These are phyloP conservation scores for Rhadinocentrus ornatus DNA, from an alignment of 2,797 vertebrate genomes.

Conservation along the genomic window DNA sequence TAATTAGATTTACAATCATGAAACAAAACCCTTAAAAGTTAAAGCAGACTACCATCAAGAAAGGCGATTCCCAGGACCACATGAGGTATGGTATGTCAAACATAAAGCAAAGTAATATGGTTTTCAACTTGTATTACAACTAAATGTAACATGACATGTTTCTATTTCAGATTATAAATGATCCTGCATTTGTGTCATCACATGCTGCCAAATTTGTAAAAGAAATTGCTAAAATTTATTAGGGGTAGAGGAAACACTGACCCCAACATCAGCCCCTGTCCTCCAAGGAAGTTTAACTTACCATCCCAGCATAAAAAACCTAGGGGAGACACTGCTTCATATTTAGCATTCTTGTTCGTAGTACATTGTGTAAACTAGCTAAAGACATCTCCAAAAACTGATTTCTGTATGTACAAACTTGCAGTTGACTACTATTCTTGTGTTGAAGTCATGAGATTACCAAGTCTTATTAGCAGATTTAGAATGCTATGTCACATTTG, in stretches of 20 bases:
- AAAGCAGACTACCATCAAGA: background rate
- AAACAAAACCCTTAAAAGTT: background rate
- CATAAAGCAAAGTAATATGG: background rate
- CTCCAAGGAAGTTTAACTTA: too few relatives aligned
- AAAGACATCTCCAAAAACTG: constrained; percentile 13
- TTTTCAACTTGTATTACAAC: constrained; percentile 14
- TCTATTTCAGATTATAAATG: constrained; percentile 25
- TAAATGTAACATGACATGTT: constrained; percentile 29
- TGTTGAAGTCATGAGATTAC: constrained; percentile 4
- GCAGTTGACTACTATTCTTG: constrained; percentile 6
- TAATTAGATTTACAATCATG: background rate
- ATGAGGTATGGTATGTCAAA: constrained; percentile 2
- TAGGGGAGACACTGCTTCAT: too few relatives aligned
- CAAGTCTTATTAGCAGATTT: constrained; percentile 10
- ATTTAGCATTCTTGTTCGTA: background rate
- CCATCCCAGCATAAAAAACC: too few relatives aligned
- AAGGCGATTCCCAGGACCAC: constrained; percentile 9
- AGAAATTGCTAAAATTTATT: background rate
- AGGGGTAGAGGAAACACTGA: too few relatives aligned
- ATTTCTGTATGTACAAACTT: background rate
- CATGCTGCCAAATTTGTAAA: constrained; percentile 28
- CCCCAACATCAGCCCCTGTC: too few relatives aligned
- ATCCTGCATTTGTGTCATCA: constrained; percentile 13
- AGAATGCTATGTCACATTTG: constrained; percentile 8
- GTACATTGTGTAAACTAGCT: background rate